Evolutionary conservation across 1,140 invertebrate species (phyloP).

Genomic region (Penaeus japonicus): DNA sequence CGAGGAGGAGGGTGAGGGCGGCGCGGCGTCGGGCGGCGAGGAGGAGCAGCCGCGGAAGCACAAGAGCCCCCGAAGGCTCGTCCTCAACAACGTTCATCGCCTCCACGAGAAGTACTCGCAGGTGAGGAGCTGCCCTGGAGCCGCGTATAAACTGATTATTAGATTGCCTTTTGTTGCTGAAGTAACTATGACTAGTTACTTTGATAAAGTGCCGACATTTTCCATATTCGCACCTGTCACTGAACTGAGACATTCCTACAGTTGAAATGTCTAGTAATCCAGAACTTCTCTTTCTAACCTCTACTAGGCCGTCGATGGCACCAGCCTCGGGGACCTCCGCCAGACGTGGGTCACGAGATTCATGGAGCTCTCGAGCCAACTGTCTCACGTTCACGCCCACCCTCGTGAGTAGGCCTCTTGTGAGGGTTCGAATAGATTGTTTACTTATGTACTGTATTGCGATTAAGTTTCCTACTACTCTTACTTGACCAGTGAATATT

Average conservation of each 20-base stretch:
- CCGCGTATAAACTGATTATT: too few species aligned
- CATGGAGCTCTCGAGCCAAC: not conserved
- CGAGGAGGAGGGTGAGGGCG: not conserved
- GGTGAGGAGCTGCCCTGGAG: not conserved
- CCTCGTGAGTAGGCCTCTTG: not conserved
- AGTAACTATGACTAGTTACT: too few species aligned
- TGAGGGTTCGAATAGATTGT: not conserved
- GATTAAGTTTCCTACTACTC: not conserved
- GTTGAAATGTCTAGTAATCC: too few species aligned
- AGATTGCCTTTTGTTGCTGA: too few species aligned
- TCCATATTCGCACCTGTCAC: too few species aligned
- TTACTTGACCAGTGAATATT: too few species aligned
- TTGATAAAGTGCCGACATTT: too few species aligned
- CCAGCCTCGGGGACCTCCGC: too few species aligned
- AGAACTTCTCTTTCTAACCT: too few species aligned
- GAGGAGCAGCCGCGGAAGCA: not conserved
- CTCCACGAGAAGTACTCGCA: constrained; percentile 8
- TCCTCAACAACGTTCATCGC: constrained; percentile 28
- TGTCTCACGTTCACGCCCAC: not conserved
- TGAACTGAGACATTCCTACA: too few species aligned
- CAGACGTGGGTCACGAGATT: not conserved
- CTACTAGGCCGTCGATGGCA: too few species aligned
- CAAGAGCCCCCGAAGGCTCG: constrained; percentile 7
- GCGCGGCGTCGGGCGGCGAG: not conserved
- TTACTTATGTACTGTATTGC: not conserved